Evolutionary conservation across 2,113 vertebrate species (phyloP).

Genomic region (Pomatorhinus ruficollis): DNA sequence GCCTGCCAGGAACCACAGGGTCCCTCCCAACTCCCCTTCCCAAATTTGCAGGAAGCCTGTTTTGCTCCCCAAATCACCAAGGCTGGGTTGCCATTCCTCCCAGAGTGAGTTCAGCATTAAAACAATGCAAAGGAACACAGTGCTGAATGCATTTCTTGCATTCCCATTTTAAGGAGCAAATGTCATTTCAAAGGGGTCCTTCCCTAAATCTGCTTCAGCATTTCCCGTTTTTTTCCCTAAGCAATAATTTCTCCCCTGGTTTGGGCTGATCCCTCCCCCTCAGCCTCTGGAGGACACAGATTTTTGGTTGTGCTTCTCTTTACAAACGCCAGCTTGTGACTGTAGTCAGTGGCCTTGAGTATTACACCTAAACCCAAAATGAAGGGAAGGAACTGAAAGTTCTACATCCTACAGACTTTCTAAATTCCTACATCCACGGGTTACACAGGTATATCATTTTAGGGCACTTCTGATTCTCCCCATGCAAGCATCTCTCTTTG

Average conservation of each 20-base stretch:
- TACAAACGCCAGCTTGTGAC: not conserved
- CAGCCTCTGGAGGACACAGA: not conserved
- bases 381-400: not conserved
- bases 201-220: not conserved
- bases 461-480: not conserved
- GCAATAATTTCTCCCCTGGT: not conserved
- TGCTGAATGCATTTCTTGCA: not conserved
- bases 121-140: not conserved
- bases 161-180: not conserved
- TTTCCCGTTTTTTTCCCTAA: not conserved
- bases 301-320: not conserved
- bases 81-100: not conserved
- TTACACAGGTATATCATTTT: not conserved
- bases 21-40: not conserved
- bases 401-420: not conserved
- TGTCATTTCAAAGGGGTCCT: not conserved
- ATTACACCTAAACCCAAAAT: not conserved
- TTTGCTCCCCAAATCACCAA: not conserved
- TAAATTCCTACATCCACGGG: not conserved
- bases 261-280: not conserved
- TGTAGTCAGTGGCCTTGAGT: not conserved
- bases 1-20: not conserved
- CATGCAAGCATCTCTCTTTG: not conserved
- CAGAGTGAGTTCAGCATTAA: not conserved
- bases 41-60: not conserved